Evolutionary conservation across 2,797 vertebrate genomes (phyloP).

Genomic region (Myotis daubentonii): DNA sequence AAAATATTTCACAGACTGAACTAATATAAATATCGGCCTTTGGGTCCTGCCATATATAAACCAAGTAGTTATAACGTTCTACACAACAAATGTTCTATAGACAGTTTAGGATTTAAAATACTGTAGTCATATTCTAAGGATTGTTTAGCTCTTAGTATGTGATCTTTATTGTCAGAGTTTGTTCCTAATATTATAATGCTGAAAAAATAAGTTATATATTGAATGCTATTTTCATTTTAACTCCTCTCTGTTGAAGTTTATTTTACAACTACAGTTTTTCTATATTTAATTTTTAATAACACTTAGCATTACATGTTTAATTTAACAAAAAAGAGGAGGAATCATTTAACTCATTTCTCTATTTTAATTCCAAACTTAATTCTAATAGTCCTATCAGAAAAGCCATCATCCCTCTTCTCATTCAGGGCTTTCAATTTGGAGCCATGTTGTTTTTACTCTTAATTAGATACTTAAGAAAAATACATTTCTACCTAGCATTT

Average conservation of each 20-base stretch:
- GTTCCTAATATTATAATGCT: conserved; percentile 17
- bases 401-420: neutral
- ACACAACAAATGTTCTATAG: conserved; percentile 3
- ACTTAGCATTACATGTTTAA: neutral
- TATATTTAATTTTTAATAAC: conserved; percentile 59
- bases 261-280: conserved; percentile 58
- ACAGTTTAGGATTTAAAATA: conserved; percentile 27
- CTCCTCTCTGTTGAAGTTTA: conserved; percentile 66
- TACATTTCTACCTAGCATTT: neutral
- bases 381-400: neutral
- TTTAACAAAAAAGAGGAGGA: neutral
- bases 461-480: conserved; percentile 22
- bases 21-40: neutral
- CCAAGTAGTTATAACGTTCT: neutral
- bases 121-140: conserved; percentile 55
- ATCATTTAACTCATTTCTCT: conserved; percentile 5
- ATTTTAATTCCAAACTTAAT: conserved; percentile 23
- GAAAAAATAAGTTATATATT: conserved; percentile 59
- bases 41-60: neutral
- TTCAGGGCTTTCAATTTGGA: neutral
- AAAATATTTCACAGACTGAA: conserved; percentile 31
- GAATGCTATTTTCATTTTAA: conserved; percentile 46
- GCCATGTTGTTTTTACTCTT: neutral
- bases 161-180: conserved; percentile 55
- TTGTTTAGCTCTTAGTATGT: neutral